Evolutionary conservation across 2,113 vertebrate species (phyloP).

Genomic region (Hoplias malabaricus): DNA sequence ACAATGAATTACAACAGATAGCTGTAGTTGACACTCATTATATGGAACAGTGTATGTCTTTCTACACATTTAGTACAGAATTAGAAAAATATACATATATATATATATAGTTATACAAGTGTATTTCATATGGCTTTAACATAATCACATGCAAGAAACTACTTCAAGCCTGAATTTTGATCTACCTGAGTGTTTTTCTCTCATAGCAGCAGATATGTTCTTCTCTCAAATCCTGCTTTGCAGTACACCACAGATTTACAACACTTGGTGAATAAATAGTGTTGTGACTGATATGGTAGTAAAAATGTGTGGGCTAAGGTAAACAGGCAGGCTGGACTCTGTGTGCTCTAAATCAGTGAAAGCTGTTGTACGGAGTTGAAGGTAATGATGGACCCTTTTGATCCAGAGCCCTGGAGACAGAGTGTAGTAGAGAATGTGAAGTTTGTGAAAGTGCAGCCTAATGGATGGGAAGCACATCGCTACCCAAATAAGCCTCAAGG

Average conservation of each 20-base stretch:
- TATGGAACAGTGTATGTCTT: not conserved
- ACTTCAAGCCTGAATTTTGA: constrained; percentile 72
- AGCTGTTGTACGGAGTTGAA: not conserved
- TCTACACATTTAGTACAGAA: constrained; percentile 18
- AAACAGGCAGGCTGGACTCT: not conserved
- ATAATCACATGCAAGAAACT: constrained; percentile 72
- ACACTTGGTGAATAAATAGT: constrained; percentile 54
- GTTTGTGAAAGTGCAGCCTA: not conserved
- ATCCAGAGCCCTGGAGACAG: not conserved
- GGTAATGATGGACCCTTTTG: not conserved
- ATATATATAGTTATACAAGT: constrained; percentile 48
- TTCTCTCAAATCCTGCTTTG: constrained; percentile 9
- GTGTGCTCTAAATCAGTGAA: not conserved
- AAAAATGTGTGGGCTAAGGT: constrained; percentile 2
- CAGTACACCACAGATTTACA: constrained; percentile 54
- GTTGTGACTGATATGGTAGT: constrained; percentile 46
- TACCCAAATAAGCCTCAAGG: not conserved
- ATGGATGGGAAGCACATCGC: not conserved
- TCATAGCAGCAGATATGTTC: constrained; percentile 9
- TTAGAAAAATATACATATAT: constrained; percentile 57
- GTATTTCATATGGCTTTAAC: constrained; percentile 60
- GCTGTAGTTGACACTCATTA: not conserved
- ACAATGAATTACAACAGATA: not conserved
- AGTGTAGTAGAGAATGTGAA: not conserved
- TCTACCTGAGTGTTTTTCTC: constrained; percentile 74